Evolutionary conservation across 2,797 vertebrate genomes (phyloP).

Genomic region (Sebastes vulpes): DNA sequence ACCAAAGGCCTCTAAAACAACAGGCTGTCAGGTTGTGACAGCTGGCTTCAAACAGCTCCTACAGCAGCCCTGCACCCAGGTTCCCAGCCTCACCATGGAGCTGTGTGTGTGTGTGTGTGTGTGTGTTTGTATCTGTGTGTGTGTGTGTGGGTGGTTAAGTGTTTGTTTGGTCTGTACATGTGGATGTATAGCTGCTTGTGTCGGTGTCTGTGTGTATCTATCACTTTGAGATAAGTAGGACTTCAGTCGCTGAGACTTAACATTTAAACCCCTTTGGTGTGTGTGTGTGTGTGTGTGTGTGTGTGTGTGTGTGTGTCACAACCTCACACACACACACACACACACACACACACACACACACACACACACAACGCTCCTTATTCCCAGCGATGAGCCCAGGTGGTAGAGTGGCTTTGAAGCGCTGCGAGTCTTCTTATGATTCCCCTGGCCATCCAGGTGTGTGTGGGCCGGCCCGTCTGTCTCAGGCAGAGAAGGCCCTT

Average conservation of each 20-base stretch:
- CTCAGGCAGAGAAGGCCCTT: slow-evolving; percentile 90
- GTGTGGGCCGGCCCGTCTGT: slow-evolving; percentile 92
- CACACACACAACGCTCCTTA: slow-evolving; percentile 46
- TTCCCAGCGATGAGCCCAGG: slow-evolving; percentile 75
- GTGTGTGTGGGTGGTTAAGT: slow-evolving; percentile 30
- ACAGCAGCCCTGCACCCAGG: slow-evolving; percentile 83
- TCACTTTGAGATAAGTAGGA: slow-evolving; percentile 71
- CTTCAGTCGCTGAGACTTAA: slow-evolving; percentile 65
- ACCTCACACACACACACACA: slow-evolving; percentile 19
- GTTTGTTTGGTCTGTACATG: slow-evolving; percentile 72
- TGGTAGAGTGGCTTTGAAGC: slow-evolving; percentile 85
- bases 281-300: slow-evolving; percentile 4
- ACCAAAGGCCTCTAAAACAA: slow-evolving; percentile 91
- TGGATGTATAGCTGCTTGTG: slow-evolving; percentile 64
- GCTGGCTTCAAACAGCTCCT: slow-evolving; percentile 91
- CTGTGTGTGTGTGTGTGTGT: slow-evolving; percentile 39
- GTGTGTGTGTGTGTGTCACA: too few relatives aligned
- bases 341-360: slow-evolving; percentile 18
- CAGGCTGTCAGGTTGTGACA: slow-evolving; percentile 91
- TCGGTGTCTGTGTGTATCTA: slow-evolving; percentile 54
- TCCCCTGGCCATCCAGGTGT: slow-evolving; percentile 90
- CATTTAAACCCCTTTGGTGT: slow-evolving; percentile 70
- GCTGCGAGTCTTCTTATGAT: slow-evolving; percentile 72
- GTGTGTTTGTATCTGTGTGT: slow-evolving; percentile 1
- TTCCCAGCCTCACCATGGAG: slow-evolving; percentile 80